A percentile compares a stretch with the other conserved stretches of the same genome.
These are phyloP conservation scores for Leistus spinibarbis DNA, from an alignment of 2,888 invertebrate genomes.

Conservation along the genomic window DNA sequence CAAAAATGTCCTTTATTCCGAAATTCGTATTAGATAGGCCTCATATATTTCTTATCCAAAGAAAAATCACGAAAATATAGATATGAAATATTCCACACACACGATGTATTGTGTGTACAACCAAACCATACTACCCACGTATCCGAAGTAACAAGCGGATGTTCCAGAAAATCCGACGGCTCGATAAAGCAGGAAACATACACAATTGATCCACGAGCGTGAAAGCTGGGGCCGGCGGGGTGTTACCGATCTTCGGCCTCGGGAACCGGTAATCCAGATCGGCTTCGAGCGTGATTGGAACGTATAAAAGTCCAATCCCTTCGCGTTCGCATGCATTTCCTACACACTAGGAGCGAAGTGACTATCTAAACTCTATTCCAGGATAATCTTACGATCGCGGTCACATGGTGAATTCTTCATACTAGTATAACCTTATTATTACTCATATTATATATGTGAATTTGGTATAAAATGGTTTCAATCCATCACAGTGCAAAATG, in stretches of 20 bases:
- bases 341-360: neutral
- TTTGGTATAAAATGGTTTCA: no score
- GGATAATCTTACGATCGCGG: neutral
- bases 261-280: constrained; percentile 46
- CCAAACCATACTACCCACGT: constrained; percentile 14
- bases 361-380: neutral
- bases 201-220: constrained; percentile 47
- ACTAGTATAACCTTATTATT: no score
- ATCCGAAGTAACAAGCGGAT: constrained; percentile 41
- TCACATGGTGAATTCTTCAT: no score
- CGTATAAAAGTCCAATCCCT: constrained; percentile 49
- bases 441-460: no score
- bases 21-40: neutral
- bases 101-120: neutral
- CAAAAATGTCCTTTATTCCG: neutral
- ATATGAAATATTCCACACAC: neutral
- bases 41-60: neutral
- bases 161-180: constrained; percentile 46
- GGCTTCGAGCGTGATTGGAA: constrained; percentile 50
- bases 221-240: constrained; percentile 22
- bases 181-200: constrained; percentile 46
- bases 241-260: constrained; percentile 42
- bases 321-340: constrained; percentile 45
- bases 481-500: no score
- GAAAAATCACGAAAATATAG: neutral